These are phyloP conservation scores for Tachina grossa DNA, from an alignment of 2,888 invertebrate species.

Conservation along the genomic window DNA sequence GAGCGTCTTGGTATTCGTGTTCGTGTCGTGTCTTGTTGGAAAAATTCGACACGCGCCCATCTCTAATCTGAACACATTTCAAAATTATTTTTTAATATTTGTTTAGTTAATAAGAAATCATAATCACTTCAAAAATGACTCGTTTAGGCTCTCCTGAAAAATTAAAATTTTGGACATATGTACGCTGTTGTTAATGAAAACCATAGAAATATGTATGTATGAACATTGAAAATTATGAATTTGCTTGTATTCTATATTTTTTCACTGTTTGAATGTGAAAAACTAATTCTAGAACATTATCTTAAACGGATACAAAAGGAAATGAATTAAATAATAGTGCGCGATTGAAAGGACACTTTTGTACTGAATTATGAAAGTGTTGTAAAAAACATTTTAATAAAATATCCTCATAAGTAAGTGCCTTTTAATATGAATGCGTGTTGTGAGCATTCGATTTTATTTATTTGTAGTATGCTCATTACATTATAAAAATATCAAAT, in stretches of 20 bases:
- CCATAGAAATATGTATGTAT: too few species aligned
- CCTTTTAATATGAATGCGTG: constrained; percentile 56
- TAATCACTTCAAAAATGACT: too few species aligned
- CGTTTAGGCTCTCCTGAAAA: too few species aligned
- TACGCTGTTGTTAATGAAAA: too few species aligned
- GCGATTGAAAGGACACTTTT: constrained; percentile 26
- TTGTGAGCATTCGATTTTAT: constrained; percentile 39
- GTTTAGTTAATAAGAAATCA: too few species aligned
- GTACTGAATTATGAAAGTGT: constrained; percentile 47
- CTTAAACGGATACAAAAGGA: background rate
- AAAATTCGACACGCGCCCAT: too few species aligned
- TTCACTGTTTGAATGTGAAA: background rate
- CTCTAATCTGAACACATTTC: too few species aligned
- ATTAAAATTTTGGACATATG: too few species aligned
- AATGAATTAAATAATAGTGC: constrained; percentile 17
- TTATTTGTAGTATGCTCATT: constrained; percentile 23
- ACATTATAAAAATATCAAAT: constrained; percentile 51
- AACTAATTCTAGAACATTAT: background rate
- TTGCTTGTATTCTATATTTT: background rate
- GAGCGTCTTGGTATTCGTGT: too few species aligned
- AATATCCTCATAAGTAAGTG: constrained; percentile 8
- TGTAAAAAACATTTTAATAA: background rate
- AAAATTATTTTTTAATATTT: too few species aligned
- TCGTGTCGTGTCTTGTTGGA: too few species aligned
- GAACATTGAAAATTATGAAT: background rate